Base-by-base conservation (phyloP, 1,140 invertebrate species). In the Drosophila triauraria region DNA sequence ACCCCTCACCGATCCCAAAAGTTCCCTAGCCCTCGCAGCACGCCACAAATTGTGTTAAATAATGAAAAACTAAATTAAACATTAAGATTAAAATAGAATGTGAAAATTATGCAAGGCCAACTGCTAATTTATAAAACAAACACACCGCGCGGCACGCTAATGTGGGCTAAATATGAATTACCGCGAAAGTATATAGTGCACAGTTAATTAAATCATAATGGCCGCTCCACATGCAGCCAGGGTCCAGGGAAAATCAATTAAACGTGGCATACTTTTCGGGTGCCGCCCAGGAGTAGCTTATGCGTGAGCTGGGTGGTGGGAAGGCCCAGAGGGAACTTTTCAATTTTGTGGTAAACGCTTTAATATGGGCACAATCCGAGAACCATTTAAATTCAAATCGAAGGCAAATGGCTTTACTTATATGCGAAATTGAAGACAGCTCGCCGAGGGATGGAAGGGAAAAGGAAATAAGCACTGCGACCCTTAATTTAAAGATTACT, bases 191-290 rank as follows among this genome's bases (percentile, higher is more conserved):
- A 91, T 43, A 71, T 51, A 30, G 88, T 79, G 83, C 72, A 68
- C 78, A 87, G 88, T 75, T 91, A 91, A 91, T 91, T 91, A 91
- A 91, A 91, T 82, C 70, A 82, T 91, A 91, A 91, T 91, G 80
- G 78, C 80, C 20, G 42, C 72, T 80, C 43, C 70, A 84, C 88
- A 91, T 91, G 88, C 79, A 71, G 47, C 53, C 54, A 15, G 12
- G 30, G 30, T 15, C 30, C 35, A 27, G 53, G 56, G 67, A 87
- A 87, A 88, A 88, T 87, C 83, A 84, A 87, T 84, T 87, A 75
- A 77, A 80, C 59, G 46, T 61, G 75, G 77, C 81, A 64, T 35
- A 77, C 63, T 50, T 77, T 69, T 44, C 12, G 51, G 75, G 71
- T 50, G 72, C 23, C 53, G 51, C 60, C 51, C 30, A n/a, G 7